A percentile compares a stretch with the other conserved stretches of the same genome.
Conservation (phyloP, 2,888 invertebrate species). For the Mimas tiliae region DNA sequence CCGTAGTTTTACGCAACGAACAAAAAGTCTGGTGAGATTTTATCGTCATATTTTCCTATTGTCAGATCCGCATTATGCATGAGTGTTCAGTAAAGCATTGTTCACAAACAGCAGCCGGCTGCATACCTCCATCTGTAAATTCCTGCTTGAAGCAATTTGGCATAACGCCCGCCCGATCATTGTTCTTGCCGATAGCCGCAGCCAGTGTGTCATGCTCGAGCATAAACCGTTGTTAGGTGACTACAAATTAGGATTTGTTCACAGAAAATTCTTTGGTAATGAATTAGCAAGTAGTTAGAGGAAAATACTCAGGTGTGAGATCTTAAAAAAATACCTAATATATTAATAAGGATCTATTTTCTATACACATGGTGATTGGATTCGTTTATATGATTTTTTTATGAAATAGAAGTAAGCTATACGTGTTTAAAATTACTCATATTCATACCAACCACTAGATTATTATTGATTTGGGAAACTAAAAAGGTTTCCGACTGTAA, state of each 20-base stretch:
- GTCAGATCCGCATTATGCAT: slow-evolving; percentile 47
- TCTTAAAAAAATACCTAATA: too few relatives aligned
- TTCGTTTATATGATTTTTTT: too few relatives aligned
- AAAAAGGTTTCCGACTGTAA: too few relatives aligned
- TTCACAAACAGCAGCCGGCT: slow-evolving; percentile 46
- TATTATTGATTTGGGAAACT: too few relatives aligned
- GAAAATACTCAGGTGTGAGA: too few relatives aligned
- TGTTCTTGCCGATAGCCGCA: slow-evolving; percentile 51
- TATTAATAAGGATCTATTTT: too few relatives aligned
- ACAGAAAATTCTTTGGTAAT: not conserved
- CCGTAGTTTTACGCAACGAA: slow-evolving; percentile 28
- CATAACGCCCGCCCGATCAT: slow-evolving; percentile 57
- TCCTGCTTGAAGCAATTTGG: slow-evolving; percentile 65
- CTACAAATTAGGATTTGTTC: slow-evolving; percentile 11
- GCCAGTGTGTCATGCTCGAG: slow-evolving; percentile 41
- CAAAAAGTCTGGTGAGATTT: slow-evolving; percentile 31
- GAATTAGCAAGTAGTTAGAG: too few relatives aligned
- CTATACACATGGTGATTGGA: too few relatives aligned
- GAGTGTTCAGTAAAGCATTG: slow-evolving; percentile 50
- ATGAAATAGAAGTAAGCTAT: too few relatives aligned
- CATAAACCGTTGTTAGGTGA: slow-evolving; percentile 12
- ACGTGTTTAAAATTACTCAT: too few relatives aligned
- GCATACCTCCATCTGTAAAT: slow-evolving; percentile 60
- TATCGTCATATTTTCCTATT: slow-evolving; percentile 47
- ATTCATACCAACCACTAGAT: too few relatives aligned